These are phyloP conservation scores for Silurus glanis DNA, from an alignment of 2,113 vertebrate species.

Conservation along the genomic window DNA sequence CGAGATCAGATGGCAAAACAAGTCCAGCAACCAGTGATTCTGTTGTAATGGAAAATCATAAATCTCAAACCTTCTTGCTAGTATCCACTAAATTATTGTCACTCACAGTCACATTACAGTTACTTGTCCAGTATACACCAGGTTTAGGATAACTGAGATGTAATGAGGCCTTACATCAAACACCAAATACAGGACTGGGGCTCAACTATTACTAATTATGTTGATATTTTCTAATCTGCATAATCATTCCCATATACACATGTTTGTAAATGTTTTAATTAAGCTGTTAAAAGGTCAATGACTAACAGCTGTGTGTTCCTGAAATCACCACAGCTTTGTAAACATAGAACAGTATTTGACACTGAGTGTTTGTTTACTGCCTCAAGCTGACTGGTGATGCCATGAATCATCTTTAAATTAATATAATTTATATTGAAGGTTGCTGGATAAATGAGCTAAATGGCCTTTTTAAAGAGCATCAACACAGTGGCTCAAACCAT, in stretches of 20 bases:
- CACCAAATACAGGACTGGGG: neutral
- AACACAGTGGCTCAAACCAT: neutral
- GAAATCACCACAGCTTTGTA: neutral
- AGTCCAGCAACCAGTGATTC: neutral
- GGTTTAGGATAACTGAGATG: neutral
- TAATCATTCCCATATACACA: conserved; percentile 4
- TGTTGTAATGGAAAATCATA: neutral
- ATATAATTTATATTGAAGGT: conserved; percentile 20
- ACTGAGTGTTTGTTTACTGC: conserved; percentile 11
- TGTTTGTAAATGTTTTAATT: conserved; percentile 5
- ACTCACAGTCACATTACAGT: neutral
- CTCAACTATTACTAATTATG: neutral
- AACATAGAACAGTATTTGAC: conserved; percentile 11
- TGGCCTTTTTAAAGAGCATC: neutral
- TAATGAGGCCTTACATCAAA: neutral
- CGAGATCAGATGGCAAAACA: neutral
- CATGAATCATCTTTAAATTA: conserved; percentile 10
- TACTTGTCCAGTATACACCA: too few species aligned
- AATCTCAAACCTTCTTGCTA: neutral
- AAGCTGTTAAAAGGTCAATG: conserved; percentile 17
- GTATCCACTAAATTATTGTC: neutral
- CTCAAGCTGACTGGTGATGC: neutral
- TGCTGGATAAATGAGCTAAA: conserved; percentile 10
- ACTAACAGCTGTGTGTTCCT: conserved; percentile 3
- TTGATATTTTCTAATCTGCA: neutral